Percentiles rank a stretch among this genome's conserved stretches.
Evolutionary conservation across 30 jellyfish, hydroid and myxozoan genomes (phyloP).

Genomic region (Chrysaora quinquecirrha): DNA sequence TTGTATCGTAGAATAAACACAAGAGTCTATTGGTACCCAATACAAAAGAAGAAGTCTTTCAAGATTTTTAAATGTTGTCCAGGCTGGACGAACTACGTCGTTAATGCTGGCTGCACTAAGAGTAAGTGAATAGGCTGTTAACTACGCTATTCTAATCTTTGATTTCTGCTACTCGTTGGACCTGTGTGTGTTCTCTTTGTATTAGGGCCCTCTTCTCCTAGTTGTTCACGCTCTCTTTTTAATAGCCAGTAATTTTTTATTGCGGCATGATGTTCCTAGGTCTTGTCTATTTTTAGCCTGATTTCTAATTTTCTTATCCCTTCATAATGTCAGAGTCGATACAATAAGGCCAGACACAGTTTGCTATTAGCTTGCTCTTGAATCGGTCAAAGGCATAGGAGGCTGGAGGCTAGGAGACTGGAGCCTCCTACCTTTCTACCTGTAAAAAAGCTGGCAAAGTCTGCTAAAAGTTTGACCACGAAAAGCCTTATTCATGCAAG

Average conservation of each 20-base stretch:
- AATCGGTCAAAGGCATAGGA: too few species aligned
- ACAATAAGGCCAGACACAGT: too few species aligned
- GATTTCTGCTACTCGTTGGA: background rate
- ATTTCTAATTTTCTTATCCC: too few species aligned
- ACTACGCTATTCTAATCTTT: background rate
- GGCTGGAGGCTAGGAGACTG: too few species aligned
- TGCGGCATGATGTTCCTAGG: background rate
- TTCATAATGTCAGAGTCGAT: too few species aligned
- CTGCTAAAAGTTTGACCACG: too few species aligned
- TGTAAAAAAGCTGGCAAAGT: too few species aligned
- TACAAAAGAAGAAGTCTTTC: constrained; percentile 32
- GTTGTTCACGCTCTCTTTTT: background rate
- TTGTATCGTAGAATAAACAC: constrained; percentile 48
- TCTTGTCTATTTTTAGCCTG: too few species aligned
- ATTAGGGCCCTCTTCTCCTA: background rate
- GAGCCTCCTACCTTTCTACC: too few species aligned
- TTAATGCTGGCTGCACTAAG: constrained; percentile 61
- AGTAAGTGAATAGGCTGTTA: constrained; percentile 21
- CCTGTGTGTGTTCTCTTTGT: background rate
- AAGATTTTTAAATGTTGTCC: constrained; percentile 71
- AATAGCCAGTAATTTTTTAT: background rate
- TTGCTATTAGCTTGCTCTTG: too few species aligned
- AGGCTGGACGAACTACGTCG: constrained; percentile 69
- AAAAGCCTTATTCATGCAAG: too few species aligned
- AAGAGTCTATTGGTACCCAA: constrained; percentile 73